phyloP scores from a whole-genome alignment of 2,113 vertebrate species.

The Nematolebias whitei region DNA sequence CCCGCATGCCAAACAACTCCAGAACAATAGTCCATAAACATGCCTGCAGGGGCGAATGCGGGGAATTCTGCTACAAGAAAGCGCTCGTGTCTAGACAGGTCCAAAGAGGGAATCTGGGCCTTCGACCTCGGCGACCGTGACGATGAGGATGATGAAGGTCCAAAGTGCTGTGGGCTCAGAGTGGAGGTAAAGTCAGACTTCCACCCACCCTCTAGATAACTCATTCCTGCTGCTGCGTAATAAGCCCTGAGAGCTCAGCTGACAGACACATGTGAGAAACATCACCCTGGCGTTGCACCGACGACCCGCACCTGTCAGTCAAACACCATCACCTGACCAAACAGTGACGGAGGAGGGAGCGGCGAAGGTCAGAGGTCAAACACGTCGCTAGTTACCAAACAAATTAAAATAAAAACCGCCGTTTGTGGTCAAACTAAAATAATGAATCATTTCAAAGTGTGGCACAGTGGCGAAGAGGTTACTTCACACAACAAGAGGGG shows the following conservation, averaged over 20 bases:
- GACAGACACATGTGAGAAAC: conserved; percentile 72
- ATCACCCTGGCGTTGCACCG: conserved; percentile 55
- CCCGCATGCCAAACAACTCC: conserved; percentile 16
- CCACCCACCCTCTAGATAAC: conserved; percentile 49
- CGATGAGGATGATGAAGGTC: conserved; percentile 13
- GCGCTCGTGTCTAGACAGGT: conserved; percentile 11
- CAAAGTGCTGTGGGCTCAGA: conserved; percentile 7
- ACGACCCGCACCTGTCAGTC: conserved; percentile 73
- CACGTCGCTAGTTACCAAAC: too few species aligned
- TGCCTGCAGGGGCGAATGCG: conserved; percentile 5
- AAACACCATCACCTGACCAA: conserved; percentile 77
- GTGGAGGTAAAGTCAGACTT: conserved; percentile 33
- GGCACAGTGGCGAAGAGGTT: too few species aligned
- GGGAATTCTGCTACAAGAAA: conserved; percentile 23
- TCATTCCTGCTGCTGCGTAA: conserved; percentile 45
- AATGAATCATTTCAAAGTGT: too few species aligned
- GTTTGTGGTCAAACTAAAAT: too few species aligned
- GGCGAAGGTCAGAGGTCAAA: conserved; percentile 15
- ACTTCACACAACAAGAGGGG: too few species aligned
- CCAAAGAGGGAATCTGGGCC: conserved; percentile 2
- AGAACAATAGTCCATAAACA: conserved; percentile 48
- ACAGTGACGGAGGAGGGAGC: too few species aligned
- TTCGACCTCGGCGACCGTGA: conserved; percentile 20
- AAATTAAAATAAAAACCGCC: too few species aligned
- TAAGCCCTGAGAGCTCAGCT: conserved; percentile 40